A percentile compares a stretch with the other conserved stretches of the same genome.
phyloP scores from a whole-genome alignment of 2,113 vertebrate species.

The Anarrhichthys ocellatus region DNA sequence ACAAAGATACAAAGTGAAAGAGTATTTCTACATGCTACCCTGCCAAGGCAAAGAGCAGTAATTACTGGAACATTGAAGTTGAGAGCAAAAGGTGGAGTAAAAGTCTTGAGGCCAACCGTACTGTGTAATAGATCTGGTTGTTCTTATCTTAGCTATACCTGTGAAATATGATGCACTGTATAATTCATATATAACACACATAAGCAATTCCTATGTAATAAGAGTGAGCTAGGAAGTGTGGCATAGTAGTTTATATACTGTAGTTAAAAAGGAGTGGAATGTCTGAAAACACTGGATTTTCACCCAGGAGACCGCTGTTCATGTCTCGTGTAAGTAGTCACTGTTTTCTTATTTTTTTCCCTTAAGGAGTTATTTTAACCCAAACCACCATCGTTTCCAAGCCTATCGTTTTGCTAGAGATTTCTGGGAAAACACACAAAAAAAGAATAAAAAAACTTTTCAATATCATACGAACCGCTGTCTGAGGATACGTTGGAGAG shows the following conservation, averaged over 20 bases:
- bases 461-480: too few relatives aligned
- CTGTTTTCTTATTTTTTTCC: too few relatives aligned
- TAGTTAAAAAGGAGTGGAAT: not conserved
- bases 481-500: too few relatives aligned
- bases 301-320: too few relatives aligned
- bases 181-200: not conserved
- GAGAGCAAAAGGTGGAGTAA: not conserved
- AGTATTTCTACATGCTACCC: not conserved
- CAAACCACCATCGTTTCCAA: too few relatives aligned
- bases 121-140: not conserved
- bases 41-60: not conserved
- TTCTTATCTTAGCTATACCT: not conserved
- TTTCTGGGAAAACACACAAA: too few relatives aligned
- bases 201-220: not conserved
- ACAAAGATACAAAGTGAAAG: not conserved
- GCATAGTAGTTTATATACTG: not conserved
- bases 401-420: too few relatives aligned
- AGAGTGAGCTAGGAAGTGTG: not conserved
- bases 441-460: too few relatives aligned
- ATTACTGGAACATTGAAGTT: not conserved
- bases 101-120: not conserved
- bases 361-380: too few relatives aligned
- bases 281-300: too few relatives aligned
- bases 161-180: not conserved
- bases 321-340: too few relatives aligned